phyloP scores from a whole-genome alignment of 2,888 invertebrate species.

The Drosophila borborema region DNA sequence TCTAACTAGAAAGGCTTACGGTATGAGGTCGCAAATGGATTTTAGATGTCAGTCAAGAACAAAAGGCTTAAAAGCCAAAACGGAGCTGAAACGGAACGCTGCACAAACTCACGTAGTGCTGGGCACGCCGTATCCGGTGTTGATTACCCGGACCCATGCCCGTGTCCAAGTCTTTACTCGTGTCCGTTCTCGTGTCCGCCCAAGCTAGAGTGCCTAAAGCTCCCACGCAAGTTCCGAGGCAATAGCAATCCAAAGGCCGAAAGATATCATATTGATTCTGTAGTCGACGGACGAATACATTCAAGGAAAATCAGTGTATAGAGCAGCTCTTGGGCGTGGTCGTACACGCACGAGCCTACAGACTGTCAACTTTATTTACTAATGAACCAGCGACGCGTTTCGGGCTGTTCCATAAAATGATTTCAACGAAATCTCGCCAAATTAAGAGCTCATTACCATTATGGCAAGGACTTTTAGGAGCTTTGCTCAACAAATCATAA shows the following conservation, averaged over 20 bases:
- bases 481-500: conserved; percentile 11
- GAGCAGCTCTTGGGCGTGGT: conserved; percentile 41
- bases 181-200: not conserved
- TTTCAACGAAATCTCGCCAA: conserved; percentile 28
- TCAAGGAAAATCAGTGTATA: conserved; percentile 68
- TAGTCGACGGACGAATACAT: conserved; percentile 1
- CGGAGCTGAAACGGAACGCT: not conserved
- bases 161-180: conserved; percentile 24
- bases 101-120: conserved; percentile 23
- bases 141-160: conserved; percentile 51
- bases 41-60: conserved; percentile 42
- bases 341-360: conserved; percentile 44
- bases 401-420: conserved; percentile 27
- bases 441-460: not conserved
- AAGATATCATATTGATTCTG: conserved; percentile 65
- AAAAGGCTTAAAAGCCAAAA: conserved; percentile 28
- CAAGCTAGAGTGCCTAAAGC: conserved; percentile 17
- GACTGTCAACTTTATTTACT: conserved; percentile 77
- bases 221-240: conserved; percentile 33
- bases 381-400: conserved; percentile 62
- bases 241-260: conserved; percentile 41
- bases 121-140: conserved; percentile 71
- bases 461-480: not conserved
- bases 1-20: conserved; percentile 46
- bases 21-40: conserved; percentile 29